These are phyloP conservation scores for Dicycla oo DNA, from an alignment of 2,888 invertebrate genomes.

Conservation along the genomic window DNA sequence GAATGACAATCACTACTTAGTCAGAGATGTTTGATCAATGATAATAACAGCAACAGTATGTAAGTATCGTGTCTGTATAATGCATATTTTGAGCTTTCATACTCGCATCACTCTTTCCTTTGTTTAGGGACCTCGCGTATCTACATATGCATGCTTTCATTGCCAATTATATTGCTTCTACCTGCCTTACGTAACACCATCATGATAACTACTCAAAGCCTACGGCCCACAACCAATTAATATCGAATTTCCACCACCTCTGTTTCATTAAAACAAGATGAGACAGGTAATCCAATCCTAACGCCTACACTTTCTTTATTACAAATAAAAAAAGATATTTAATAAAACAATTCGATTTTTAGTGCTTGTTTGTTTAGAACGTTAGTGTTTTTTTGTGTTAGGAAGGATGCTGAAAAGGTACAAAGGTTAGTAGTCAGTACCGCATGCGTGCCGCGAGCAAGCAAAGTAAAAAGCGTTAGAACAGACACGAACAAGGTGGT, in stretches of 20 bases:
- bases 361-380: slow-evolving; percentile 72
- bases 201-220: slow-evolving; percentile 31
- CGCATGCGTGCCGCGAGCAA: slow-evolving; percentile 88
- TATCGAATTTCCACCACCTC: slow-evolving; percentile 69
- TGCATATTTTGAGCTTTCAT: slow-evolving; percentile 29
- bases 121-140: slow-evolving; percentile 3
- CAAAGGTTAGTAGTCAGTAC: slow-evolving; percentile 88
- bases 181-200: slow-evolving; percentile 8
- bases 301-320: slow-evolving; percentile 30
- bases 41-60: not conserved
- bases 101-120: slow-evolving; percentile 6
- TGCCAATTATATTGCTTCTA: slow-evolving; percentile 12
- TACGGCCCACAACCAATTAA: slow-evolving; percentile 65
- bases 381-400: slow-evolving; percentile 85
- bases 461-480: slow-evolving; percentile 83
- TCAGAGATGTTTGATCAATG: not conserved
- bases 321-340: slow-evolving; percentile 20
- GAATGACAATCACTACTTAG: not conserved
- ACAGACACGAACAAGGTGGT: slow-evolving; percentile 79
- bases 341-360: slow-evolving; percentile 28
- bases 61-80: slow-evolving; percentile 31
- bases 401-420: slow-evolving; percentile 89
- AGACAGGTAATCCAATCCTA: slow-evolving; percentile 75
- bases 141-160: slow-evolving; percentile 39
- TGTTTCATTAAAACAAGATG: slow-evolving; percentile 73